Percentiles rank a stretch among this genome's conserved stretches.
Evolutionary conservation across 2,888 invertebrate species (phyloP).

Genomic region (Metalampra italica): DNA sequence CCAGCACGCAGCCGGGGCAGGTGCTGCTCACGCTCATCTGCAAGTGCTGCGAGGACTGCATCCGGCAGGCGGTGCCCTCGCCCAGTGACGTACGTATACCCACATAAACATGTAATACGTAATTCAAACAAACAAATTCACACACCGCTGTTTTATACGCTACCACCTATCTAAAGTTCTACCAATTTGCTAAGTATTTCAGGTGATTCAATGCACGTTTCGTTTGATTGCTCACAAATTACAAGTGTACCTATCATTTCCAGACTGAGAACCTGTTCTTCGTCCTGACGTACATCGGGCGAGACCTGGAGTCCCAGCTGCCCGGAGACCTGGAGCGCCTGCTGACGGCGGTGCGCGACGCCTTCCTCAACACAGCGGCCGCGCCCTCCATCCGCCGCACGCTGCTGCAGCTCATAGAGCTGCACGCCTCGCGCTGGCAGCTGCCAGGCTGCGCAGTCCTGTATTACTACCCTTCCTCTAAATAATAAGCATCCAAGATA

Average conservation of each 20-base stretch:
- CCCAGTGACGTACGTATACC: slow-evolving; percentile 83
- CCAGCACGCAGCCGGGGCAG: slow-evolving; percentile 79
- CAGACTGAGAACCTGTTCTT: slow-evolving; percentile 94
- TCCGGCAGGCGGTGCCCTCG: slow-evolving; percentile 89
- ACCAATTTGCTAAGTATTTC: too few relatives aligned
- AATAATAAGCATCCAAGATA: slow-evolving; percentile 35
- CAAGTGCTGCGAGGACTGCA: slow-evolving; percentile 93
- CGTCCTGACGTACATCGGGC: slow-evolving; percentile 92
- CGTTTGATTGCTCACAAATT: too few relatives aligned
- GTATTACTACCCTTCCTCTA: slow-evolving; percentile 88
- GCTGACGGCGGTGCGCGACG: slow-evolving; percentile 89
- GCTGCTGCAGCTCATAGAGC: slow-evolving; percentile 91
- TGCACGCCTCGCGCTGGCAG: slow-evolving; percentile 94
- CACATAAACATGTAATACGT: background rate
- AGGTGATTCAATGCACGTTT: too few relatives aligned
- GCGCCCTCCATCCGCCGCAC: slow-evolving; percentile 89
- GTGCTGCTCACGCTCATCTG: slow-evolving; percentile 90
- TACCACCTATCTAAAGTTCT: too few relatives aligned
- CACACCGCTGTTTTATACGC: too few relatives aligned
- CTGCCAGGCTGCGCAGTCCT: slow-evolving; percentile 92
- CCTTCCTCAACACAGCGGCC: slow-evolving; percentile 87
- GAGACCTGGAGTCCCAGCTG: slow-evolving; percentile 90
- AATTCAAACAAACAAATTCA: too few relatives aligned
- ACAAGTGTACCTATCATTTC: slow-evolving; percentile 11
- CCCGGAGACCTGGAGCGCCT: slow-evolving; percentile 89